phyloP scores from a whole-genome alignment of 1,140 invertebrate species.

The Nasonia longicornis region DNA sequence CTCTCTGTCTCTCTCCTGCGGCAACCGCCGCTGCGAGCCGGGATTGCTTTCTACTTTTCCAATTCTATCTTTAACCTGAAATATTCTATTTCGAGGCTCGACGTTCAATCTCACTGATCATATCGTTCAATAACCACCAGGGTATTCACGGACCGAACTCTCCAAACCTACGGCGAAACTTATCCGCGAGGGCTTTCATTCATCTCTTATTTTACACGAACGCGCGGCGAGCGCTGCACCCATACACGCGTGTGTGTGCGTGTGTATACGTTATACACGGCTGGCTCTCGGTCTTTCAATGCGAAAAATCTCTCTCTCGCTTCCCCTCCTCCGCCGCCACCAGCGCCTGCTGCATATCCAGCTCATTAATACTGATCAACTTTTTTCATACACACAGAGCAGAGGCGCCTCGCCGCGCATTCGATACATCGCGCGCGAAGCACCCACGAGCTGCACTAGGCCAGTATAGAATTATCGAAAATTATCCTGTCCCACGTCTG shows the following conservation, averaged over 20 bases:
- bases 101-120: conserved; percentile 43
- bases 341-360: not conserved
- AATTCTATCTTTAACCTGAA: conserved; percentile 45
- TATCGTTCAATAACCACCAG: conserved; percentile 39
- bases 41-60: conserved; percentile 45
- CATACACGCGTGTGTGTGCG: not conserved
- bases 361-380: not conserved
- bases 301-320: not conserved
- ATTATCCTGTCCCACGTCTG: conserved; percentile 17
- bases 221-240: not conserved
- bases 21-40: conserved; percentile 8
- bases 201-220: not conserved
- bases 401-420: not conserved
- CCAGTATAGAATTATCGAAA: conserved; percentile 21
- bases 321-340: too few relatives aligned
- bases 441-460: not conserved
- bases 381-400: conserved; percentile 20
- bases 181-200: conserved; percentile 20
- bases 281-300: not conserved
- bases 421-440: not conserved
- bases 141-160: conserved; percentile 21
- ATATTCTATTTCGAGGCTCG: conserved; percentile 43
- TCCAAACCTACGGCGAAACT: conserved; percentile 16
- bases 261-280: not conserved
- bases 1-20: conserved; percentile 26